Conservation (phyloP, 2,888 invertebrate genomes). For the Notocelia uddmanniana region DNA sequence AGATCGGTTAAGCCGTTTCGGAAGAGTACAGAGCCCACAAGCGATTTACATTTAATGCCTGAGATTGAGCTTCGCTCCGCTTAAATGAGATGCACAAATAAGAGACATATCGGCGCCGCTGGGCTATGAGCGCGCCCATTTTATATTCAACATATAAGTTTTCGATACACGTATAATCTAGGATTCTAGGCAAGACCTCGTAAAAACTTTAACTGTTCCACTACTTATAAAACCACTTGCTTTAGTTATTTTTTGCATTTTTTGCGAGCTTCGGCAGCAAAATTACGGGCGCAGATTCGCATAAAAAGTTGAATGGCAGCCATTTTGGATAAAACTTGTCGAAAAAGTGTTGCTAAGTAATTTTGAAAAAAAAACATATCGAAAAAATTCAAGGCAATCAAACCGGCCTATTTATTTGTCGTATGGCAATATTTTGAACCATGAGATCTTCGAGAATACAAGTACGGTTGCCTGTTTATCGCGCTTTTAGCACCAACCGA, state of each 20-base stretch:
- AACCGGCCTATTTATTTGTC: too few relatives aligned
- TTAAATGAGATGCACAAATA: too few relatives aligned
- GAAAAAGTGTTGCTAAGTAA: too few relatives aligned
- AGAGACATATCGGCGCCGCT: too few relatives aligned
- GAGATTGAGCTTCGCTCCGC: too few relatives aligned
- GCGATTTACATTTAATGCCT: too few relatives aligned
- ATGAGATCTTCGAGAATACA: too few relatives aligned
- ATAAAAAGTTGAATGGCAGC: not conserved
- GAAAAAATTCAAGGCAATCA: not conserved
- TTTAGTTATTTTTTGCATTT: not conserved
- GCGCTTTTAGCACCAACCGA: too few relatives aligned
- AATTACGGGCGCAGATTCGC: not conserved
- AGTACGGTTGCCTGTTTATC: too few relatives aligned
- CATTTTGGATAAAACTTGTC: not conserved
- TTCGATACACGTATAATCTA: not conserved
- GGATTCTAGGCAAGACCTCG: not conserved
- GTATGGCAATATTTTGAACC: not conserved
- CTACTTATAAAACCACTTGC: not conserved
- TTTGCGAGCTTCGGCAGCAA: not conserved
- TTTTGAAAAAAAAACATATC: not conserved
- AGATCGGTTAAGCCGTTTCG: too few relatives aligned
- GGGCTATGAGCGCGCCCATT: too few relatives aligned
- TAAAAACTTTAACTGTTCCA: not conserved
- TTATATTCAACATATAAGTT: not conserved
- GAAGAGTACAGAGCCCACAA: too few relatives aligned